Conservation (phyloP, 1,140 invertebrate genomes). For the Papilio xuthus region DNA sequence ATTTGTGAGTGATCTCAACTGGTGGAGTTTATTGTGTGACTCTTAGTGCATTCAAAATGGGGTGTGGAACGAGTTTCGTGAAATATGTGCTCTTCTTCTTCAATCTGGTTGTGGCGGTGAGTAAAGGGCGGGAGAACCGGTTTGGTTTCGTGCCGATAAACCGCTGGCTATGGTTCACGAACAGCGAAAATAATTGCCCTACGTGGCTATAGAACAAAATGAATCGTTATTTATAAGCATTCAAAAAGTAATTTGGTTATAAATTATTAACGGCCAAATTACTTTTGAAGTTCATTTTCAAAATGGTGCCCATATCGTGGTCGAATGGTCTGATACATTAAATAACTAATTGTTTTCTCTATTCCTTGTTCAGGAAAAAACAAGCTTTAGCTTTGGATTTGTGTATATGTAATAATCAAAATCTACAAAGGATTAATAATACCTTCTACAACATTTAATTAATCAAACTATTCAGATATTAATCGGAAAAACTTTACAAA, state of each 20-base stretch:
- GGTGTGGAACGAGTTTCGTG: constrained; percentile 88
- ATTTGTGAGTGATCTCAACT: constrained; percentile 69
- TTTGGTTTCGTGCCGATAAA: constrained; percentile 62
- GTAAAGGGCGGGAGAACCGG: constrained; percentile 80
- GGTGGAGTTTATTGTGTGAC: constrained; percentile 69
- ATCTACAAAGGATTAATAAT: too few species aligned
- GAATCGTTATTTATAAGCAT: neutral
- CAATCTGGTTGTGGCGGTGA: constrained; percentile 93
- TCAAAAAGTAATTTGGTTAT: neutral
- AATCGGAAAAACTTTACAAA: neutral
- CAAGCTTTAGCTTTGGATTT: too few species aligned
- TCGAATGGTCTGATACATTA: neutral
- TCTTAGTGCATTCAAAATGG: constrained; percentile 78
- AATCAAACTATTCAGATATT: too few species aligned
- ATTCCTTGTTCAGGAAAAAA: neutral
- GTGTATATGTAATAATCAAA: too few species aligned
- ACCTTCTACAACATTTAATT: too few species aligned
- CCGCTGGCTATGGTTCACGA: constrained; percentile 58
- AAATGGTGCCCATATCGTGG: neutral
- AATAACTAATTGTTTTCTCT: neutral
- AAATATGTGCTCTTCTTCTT: constrained; percentile 93
- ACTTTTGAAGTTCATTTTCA: neutral
- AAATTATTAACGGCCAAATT: constrained; percentile 8
- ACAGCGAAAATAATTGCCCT: constrained; percentile 61
- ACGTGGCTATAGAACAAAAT: constrained; percentile 31